Evolutionary conservation across 2,888 invertebrate genomes (phyloP).

Genomic region (Branchipolynoe longqiensis): DNA sequence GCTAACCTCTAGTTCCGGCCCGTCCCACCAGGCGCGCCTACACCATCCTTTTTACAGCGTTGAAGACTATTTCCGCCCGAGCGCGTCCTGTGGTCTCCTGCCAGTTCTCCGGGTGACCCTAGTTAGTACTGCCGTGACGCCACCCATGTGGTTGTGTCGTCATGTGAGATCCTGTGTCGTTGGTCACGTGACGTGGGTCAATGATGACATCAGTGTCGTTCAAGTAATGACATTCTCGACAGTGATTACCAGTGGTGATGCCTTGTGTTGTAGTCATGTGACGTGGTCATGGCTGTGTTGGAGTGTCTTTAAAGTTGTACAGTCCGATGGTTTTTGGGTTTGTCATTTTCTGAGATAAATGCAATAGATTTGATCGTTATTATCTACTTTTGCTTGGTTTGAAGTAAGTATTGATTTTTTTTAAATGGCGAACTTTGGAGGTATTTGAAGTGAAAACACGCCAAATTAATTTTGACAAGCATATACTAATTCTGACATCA

Average conservation of each 20-base stretch:
- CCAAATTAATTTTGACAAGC: neutral
- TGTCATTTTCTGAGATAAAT: neutral
- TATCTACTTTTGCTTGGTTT: neutral
- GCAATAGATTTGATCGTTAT: neutral
- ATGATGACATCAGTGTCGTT: neutral
- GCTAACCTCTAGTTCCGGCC: too few relatives aligned
- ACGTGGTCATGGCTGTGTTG: too few relatives aligned
- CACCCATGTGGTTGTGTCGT: neutral
- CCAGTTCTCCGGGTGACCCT: constrained; percentile 13
- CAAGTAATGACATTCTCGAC: neutral
- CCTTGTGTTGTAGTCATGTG: too few relatives aligned
- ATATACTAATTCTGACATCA: too few relatives aligned
- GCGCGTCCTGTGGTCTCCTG: neutral
- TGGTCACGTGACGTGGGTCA: neutral
- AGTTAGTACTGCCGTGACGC: constrained; percentile 6
- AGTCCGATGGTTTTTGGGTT: neutral
- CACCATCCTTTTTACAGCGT: constrained; percentile 18
- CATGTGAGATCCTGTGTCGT: neutral
- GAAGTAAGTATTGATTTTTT: neutral
- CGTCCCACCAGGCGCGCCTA: constrained; percentile 26
- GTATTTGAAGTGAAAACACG: neutral
- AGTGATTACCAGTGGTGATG: too few relatives aligned
- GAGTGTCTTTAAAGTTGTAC: neutral
- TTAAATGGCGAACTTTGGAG: too few relatives aligned
- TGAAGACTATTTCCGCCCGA: neutral